Evolutionary conservation across 2,797 vertebrate genomes (phyloP), one percentile per base, ranked within the genome.

Genomic region (Melanotaenia nigrans): DNA sequence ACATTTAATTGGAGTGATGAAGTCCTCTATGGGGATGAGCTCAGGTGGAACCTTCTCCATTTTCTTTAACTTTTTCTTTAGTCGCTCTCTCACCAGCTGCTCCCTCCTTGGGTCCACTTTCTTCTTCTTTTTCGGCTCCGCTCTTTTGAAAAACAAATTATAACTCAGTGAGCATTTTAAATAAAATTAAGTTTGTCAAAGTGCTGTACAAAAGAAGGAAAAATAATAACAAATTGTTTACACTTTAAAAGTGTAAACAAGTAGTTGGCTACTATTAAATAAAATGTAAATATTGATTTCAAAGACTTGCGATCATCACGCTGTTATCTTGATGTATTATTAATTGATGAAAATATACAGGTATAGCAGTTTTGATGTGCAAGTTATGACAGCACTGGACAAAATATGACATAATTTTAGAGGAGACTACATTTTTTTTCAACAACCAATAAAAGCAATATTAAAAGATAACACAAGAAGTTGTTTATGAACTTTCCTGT

Each of bases 11-110:
- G 96, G 93, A 2, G 91, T 89, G 54, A 94, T 73, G 38, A 97
- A 96, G 85, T 99, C 98, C 80, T 99, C 97, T 36, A 99, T 96
- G 4, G 97, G 98, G 87, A 99, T 96, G 12, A 98, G 24, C 75
- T 99, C 96, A 10, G 95, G 94, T 40, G 93, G 79, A 58, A 96
- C 92, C 77, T 87, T 96, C 82, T 99, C 97, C 83, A 99, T 22
- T 80, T 92, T 96, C 72, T 91, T 97, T 45, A 99, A 82, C 81
- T 84, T 99, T 80, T 95, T 99, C 86, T 85, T 98, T 90, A 99
- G 74, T 6, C 97, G 95, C 0, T 99, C 97, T 82, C 82, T 97
- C 8, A 78, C 24, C n/a, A 95, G 66, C 57, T 90, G 91, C 2
- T 99, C 97, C 78, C 94, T 94, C 75, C 32, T 96, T 7, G 96